Percentiles rank a stretch among this genome's conserved stretches.
Evolutionary conservation across 2,113 vertebrate genomes (phyloP).

Genomic region (Scytalopus superciliaris): DNA sequence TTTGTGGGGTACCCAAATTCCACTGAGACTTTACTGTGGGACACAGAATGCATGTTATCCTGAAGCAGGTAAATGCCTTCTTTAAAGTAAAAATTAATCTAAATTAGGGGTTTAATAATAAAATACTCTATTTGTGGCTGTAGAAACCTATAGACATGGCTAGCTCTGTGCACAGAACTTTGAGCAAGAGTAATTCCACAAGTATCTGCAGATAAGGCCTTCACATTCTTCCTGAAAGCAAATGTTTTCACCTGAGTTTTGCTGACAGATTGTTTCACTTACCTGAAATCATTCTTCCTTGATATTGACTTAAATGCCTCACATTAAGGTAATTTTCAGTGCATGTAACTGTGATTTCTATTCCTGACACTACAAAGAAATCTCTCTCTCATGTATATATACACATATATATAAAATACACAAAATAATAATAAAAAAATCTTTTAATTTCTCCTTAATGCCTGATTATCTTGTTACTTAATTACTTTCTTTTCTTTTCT

Average conservation of each 20-base stretch:
- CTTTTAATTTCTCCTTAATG: neutral
- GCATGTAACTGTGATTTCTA: neutral
- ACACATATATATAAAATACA: neutral
- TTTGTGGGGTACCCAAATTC: neutral
- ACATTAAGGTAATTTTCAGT: neutral
- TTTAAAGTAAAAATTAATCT: neutral
- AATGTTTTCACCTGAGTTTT: neutral
- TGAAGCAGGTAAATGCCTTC: neutral
- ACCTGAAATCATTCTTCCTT: neutral
- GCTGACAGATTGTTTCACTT: neutral
- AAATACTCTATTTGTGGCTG: neutral
- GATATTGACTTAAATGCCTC: neutral
- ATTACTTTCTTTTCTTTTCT: neutral
- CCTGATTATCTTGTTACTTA: neutral
- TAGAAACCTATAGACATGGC: rapidly evolving
- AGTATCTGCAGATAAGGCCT: neutral
- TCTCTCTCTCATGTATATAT: neutral
- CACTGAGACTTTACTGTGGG: neutral
- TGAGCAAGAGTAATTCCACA: neutral
- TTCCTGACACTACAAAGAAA: neutral
- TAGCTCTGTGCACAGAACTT: neutral
- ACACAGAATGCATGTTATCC: neutral
- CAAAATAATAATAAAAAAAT: neutral
- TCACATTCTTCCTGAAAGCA: neutral
- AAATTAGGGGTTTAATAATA: neutral